Base-by-base conservation (phyloP, 2,888 invertebrate genomes). In the Peribatodes rhomboidaria region DNA sequence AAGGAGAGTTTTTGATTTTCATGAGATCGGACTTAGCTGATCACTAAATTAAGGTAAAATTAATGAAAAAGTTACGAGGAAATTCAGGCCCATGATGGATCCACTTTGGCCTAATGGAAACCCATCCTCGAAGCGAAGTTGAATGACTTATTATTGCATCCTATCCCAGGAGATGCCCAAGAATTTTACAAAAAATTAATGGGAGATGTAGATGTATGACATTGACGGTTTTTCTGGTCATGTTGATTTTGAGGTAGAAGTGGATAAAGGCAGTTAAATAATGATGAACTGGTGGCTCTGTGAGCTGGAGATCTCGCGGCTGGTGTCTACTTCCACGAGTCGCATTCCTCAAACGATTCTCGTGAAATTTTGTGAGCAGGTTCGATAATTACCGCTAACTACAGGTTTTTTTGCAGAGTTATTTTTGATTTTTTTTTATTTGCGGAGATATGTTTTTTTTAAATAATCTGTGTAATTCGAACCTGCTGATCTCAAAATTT, bases 121-220 rank as follows among this genome's bases (percentile, higher is more conserved):
- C n/a, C n/a, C n/a, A n/a, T n/a, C n/a, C n/a, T 66, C 42, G 67
- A 69, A 31, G 63, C 68, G 41, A 72, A 70, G 61, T 63, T 69
- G 54, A 68, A 57, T 44, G 68, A 70, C 58, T 58, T 72, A 56
- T 11, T 44, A 20, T 11, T 18, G 10, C 44, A 44, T 13, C 20
- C 20, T 11, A 44, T 44, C 20, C 44, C 41, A 6, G 16, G 6
- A 41, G 16, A 41, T n/a, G 4, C 16, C 8, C 44, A 20, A 8
- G 10, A 18, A 11, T 44, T 44, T 20, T 44, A 44, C 13, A 13
- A 20, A 11, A 18, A 44, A 20, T n/a, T 44, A 20, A 44, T 2
- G 11, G 44, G 44, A 18, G 13, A 44, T 11, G 13, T 11, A 11
- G 2, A 1, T 20, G 20, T 44, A 44, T 13, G 44, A 44, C 11